A percentile compares a stretch with the other conserved stretches of the same genome.
phyloP scores from a whole-genome alignment of 2,113 vertebrate genomes.

The Grammomys dolichurus region DNA sequence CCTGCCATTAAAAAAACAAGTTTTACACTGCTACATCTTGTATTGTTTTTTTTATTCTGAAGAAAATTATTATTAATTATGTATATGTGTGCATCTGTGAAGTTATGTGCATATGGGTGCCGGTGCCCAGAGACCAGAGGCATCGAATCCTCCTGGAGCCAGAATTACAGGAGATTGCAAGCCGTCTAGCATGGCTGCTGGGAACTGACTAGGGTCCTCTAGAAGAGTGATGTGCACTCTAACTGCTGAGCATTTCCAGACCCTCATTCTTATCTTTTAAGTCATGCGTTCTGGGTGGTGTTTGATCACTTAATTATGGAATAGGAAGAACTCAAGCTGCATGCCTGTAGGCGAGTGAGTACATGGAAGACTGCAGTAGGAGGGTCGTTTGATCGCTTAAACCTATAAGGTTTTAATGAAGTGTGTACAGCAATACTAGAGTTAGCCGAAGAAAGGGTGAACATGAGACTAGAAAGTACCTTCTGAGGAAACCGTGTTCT shows the following conservation, averaged over 20 bases:
- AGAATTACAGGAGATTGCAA: not conserved
- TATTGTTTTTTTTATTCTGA: constrained; percentile 83
- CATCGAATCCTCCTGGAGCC: not conserved
- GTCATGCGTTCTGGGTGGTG: not conserved
- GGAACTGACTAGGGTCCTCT: not conserved
- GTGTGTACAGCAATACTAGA: not conserved
- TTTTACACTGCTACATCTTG: constrained; percentile 77
- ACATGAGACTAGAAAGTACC: no score
- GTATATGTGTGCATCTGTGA: not conserved
- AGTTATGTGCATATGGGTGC: no score
- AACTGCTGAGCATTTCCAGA: not conserved
- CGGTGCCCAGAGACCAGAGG: not conserved
- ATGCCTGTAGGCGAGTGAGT: no score
- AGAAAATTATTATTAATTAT: not conserved
- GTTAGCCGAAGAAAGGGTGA: not conserved
- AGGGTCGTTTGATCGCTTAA: no score
- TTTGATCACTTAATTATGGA: constrained; percentile 27
- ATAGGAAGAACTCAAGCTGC: no score
- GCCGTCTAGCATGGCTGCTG: no score
- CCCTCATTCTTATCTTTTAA: not conserved
- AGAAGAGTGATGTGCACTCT: not conserved
- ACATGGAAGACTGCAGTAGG: not conserved
- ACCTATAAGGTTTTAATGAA: not conserved
- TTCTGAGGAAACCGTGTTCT: not conserved
- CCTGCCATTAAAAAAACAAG: constrained; percentile 89